Base-by-base conservation (phyloP, 2,113 vertebrate genomes). In the Craseonycteris thonglongyai region DNA sequence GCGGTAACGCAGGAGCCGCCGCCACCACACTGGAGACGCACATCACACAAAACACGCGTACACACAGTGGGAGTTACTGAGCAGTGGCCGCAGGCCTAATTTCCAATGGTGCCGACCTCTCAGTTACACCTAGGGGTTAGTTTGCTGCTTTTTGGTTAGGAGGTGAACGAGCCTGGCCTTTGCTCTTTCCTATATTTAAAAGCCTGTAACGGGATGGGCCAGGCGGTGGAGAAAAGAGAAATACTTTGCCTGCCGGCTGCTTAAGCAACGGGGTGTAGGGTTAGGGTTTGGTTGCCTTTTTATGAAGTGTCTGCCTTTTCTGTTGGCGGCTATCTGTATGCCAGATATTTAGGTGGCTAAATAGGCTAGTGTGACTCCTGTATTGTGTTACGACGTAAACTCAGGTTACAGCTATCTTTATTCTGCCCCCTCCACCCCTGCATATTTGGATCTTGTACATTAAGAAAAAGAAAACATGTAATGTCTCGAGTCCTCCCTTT, bases 1-100 rank as follows among this genome's bases (percentile, higher is more conserved):
- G 75, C 90, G 42, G 93, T 79, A n/a, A 91, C 33, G 93, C 75
- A 12, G 90, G 83, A 76, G 49, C 83, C 79, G 93, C 95, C 13
- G 5, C 75, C 38, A 58, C 85, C 80, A 56, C 80, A 13, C 11
- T 28, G 49, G 86, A 38, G 94, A 21, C 66, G 33, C 47, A 54
- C 56, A 30, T 38, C 54, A 38, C 65, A 47, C 74, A 74, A 35
- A 93, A 22, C 85, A 49, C 59, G 66, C 51, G 76, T 30, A 45
- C 74, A 33, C 49, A 1, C 71, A 1, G 65, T 5, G 30, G 47
- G 35, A 71, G 72, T 38, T 76, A 10, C 93, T 2, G 35, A 24
- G 66, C 58, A 0, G 45, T 24, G 58, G 82, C 84, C 78, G 40
- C 45, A 16, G 68, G 94, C 97, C 92, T 47, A 89, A 59, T 94